Conservation (phyloP, 2,113 vertebrate genomes). For the Manacus vitellinus region DNA sequence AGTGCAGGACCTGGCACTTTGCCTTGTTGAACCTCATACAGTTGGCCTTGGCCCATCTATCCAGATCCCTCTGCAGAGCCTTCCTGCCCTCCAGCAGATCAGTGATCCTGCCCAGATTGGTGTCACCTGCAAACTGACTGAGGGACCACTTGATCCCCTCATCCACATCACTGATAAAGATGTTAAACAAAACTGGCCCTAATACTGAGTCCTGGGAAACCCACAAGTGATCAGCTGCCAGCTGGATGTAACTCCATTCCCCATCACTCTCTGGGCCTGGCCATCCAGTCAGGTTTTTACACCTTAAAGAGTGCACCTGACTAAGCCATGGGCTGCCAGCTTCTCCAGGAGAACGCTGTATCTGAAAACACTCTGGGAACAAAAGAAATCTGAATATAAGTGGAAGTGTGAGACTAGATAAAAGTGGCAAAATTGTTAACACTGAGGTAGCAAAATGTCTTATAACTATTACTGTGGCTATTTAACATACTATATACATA, state of each 20-base stretch:
- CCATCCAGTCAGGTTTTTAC: neutral
- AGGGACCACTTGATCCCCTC: neutral
- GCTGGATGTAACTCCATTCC: too few species aligned
- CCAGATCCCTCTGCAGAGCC: neutral
- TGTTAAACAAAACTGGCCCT: neutral
- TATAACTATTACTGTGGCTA: neutral
- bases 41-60: fast-evolving
- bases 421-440: neutral
- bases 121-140: neutral
- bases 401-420: neutral
- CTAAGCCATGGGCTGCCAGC: neutral
- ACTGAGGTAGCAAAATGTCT: neutral
- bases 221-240: neutral
- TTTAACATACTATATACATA: neutral
- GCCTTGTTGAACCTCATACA: neutral
- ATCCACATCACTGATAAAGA: neutral
- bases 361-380: neutral
- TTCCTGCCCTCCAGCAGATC: neutral
- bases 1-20: neutral
- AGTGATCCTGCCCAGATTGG: neutral
- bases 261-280: neutral
- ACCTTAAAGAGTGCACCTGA: neutral
- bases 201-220: neutral
- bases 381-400: neutral
- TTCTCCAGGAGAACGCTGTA: neutral